These are phyloP conservation scores for Drosophila navojoa DNA, from an alignment of 1,140 invertebrate species.

Conservation along the genomic window DNA sequence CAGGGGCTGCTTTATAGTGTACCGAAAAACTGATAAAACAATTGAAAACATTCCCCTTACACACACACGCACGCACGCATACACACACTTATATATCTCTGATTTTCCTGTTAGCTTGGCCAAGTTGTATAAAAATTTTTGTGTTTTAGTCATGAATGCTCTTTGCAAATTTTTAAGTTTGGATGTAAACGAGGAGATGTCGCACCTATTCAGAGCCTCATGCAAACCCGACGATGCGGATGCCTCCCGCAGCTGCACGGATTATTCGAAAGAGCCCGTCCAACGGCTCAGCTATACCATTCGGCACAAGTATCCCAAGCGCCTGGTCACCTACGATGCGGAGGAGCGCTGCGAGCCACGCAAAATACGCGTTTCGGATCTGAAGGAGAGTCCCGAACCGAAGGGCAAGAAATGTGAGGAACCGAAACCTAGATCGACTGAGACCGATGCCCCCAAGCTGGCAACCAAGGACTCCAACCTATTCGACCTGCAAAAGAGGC, in stretches of 20 bases:
- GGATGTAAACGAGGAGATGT: constrained; percentile 11
- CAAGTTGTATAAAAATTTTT: constrained; percentile 3
- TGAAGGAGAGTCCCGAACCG: not conserved
- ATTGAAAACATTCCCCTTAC: constrained; percentile 1
- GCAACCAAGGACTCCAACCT: not conserved
- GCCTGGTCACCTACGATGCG: constrained; percentile 60
- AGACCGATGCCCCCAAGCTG: not conserved
- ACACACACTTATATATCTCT: not conserved
- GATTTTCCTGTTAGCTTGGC: not conserved
- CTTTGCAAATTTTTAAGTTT: constrained; percentile 27
- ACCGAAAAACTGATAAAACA: constrained; percentile 31
- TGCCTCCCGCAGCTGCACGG: not conserved
- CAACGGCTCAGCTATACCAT: constrained; percentile 37
- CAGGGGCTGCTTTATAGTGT: constrained; percentile 5
- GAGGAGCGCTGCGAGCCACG: constrained; percentile 41
- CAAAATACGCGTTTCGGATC: constrained; percentile 43
- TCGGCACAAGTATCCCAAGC: constrained; percentile 47
- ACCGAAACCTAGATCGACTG: too few relatives aligned
- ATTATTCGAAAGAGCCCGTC: not conserved
- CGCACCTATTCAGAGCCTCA: not conserved
- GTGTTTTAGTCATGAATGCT: constrained; percentile 31
- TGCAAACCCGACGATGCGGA: too few relatives aligned
- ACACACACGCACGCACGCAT: not conserved
- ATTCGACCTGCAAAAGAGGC: not conserved
- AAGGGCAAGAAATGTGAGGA: too few relatives aligned